A percentile compares a stretch with the other conserved stretches of the same genome.
phyloP scores from a whole-genome alignment of 2,888 invertebrate species.

The Clostera curtula region DNA sequence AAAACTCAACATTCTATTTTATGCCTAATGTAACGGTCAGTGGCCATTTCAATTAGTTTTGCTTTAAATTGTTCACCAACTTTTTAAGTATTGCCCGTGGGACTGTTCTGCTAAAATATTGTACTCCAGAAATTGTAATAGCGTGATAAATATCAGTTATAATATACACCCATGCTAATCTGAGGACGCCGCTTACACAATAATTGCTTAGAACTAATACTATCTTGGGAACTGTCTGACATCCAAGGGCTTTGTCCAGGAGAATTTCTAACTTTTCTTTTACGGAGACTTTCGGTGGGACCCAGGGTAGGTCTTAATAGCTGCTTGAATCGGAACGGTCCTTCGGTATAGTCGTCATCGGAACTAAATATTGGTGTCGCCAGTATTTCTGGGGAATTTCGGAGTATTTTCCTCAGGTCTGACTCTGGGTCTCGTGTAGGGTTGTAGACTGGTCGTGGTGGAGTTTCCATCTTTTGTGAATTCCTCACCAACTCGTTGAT shows the following conservation, averaged over 20 bases:
- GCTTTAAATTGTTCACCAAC: no score
- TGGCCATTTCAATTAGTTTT: no score
- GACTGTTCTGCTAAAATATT: no score
- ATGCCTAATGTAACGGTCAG: no score
- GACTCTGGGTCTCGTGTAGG: constrained; percentile 59
- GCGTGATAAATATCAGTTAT: constrained; percentile 43
- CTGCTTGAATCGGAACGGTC: constrained; percentile 81
- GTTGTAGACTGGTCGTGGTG: constrained; percentile 46
- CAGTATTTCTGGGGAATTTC: constrained; percentile 65
- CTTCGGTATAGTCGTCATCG: constrained; percentile 74
- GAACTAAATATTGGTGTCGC: constrained; percentile 62
- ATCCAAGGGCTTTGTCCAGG: constrained; percentile 63
- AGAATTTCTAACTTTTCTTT: constrained; percentile 72
- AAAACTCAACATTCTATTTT: no score
- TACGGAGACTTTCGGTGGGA: constrained; percentile 80
- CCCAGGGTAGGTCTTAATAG: constrained; percentile 78
- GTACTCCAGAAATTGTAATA: no score
- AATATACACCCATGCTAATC: constrained; percentile 66
- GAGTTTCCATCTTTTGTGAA: constrained; percentile 48
- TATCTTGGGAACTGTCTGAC: constrained; percentile 67
- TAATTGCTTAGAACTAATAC: constrained; percentile 53
- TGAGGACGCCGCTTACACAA: constrained; percentile 62
- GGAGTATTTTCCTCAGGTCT: constrained; percentile 61
- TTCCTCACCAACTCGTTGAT: constrained; percentile 64
- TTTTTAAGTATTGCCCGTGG: no score